Evolutionary conservation across 2,888 invertebrate species (phyloP).

Genomic region (Lamproptera curius): DNA sequence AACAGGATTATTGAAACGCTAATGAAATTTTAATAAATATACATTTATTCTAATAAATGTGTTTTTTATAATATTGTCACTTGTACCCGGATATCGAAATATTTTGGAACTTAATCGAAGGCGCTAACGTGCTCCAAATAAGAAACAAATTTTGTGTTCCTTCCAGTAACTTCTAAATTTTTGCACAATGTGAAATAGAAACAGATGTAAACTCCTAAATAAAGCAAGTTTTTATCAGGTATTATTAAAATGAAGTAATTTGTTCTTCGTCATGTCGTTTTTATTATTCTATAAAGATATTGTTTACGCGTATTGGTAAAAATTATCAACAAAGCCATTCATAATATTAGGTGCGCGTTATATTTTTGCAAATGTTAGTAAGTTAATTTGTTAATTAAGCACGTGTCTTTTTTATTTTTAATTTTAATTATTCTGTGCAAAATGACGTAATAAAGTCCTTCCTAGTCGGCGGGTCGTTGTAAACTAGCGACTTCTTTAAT

Average conservation of each 20-base stretch:
- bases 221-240: too few relatives aligned
- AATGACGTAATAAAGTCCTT: constrained; percentile 32
- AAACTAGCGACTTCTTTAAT: constrained; percentile 31
- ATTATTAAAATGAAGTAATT: neutral
- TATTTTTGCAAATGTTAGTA: too few relatives aligned
- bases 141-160: constrained; percentile 14
- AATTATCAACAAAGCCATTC: neutral
- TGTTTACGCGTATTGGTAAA: neutral
- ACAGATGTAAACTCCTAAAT: too few relatives aligned
- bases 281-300: neutral
- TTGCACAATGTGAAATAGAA: constrained; percentile 1
- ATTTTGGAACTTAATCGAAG: constrained; percentile 9
- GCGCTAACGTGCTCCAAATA: constrained; percentile 14
- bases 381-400: too few relatives aligned
- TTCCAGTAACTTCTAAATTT: constrained; percentile 6
- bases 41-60: too few relatives aligned
- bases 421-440: too few relatives aligned
- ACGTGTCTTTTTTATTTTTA: too few relatives aligned
- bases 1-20: too few relatives aligned
- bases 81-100: constrained; percentile 14
- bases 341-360: neutral
- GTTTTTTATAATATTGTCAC: constrained; percentile 13
- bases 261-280: neutral
- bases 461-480: constrained; percentile 28
- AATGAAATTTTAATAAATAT: too few relatives aligned